Percentiles rank a stretch among this genome's conserved stretches.
These are phyloP conservation scores for Lumbricus terrestris DNA, from an alignment of 2,888 invertebrate genomes.

Conservation along the genomic window DNA sequence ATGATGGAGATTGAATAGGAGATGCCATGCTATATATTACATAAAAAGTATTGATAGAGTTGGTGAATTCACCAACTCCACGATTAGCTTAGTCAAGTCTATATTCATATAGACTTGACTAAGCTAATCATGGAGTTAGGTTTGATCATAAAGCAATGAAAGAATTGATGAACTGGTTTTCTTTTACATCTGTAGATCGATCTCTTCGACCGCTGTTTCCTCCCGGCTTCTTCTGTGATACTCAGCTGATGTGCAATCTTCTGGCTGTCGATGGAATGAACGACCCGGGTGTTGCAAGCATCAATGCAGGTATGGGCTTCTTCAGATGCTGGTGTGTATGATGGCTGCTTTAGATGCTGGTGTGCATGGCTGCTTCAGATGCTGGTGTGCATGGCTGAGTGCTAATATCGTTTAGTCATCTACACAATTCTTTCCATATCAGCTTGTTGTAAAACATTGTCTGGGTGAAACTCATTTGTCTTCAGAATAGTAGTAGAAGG, in stretches of 20 bases:
- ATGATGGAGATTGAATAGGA: too few species aligned
- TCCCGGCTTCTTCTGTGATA: conserved; percentile 72
- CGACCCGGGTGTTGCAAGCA: conserved; percentile 83
- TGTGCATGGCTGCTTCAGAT: not conserved
- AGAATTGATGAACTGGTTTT: not conserved
- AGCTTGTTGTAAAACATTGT: not conserved
- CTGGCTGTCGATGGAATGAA: conserved; percentile 83
- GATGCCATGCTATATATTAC: too few species aligned
- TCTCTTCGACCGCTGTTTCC: conserved; percentile 87
- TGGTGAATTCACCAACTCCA: too few species aligned
- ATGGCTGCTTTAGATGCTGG: not conserved
- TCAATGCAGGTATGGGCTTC: conserved; percentile 68
- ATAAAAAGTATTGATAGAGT: too few species aligned
- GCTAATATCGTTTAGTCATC: not conserved
- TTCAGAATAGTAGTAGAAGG: not conserved
- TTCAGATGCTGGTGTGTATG: too few species aligned
- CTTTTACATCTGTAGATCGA: conserved; percentile 59
- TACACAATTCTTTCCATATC: not conserved
- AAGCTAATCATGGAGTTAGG: too few species aligned
- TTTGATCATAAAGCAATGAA: too few species aligned
- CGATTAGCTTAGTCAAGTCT: too few species aligned
- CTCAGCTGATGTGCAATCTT: conserved; percentile 81
- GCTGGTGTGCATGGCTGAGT: not conserved
- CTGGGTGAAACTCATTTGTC: not conserved
- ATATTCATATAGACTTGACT: too few species aligned